Conservation (phyloP, 2,113 vertebrate species). For the Anarhynchus alexandrinus region DNA sequence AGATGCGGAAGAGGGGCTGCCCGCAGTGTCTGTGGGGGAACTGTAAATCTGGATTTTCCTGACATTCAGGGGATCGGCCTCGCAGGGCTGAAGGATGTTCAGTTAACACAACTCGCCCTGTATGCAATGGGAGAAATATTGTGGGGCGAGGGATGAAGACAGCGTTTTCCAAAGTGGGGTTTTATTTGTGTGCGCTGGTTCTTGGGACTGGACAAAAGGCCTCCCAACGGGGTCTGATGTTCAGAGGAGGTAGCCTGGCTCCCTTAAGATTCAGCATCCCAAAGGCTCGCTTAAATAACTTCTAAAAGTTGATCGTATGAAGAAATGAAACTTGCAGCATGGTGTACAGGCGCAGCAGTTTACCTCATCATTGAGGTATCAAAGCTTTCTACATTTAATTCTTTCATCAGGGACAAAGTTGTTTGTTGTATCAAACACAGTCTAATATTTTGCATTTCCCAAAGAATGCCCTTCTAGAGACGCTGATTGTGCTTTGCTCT, state of each 20-base stretch:
- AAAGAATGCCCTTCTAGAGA: not conserved
- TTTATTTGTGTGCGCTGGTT: accelerated
- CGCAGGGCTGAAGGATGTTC: accelerated
- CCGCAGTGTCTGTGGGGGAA: not conserved
- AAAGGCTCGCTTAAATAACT: not conserved
- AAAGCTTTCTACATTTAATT: not conserved
- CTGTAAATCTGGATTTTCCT: not conserved
- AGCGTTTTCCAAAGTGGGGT: accelerated
- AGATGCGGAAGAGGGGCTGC: constrained; percentile 4
- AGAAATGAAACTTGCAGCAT: not conserved
- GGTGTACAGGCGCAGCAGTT: not conserved
- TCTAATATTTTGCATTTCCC: not conserved
- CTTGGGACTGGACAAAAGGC: not conserved
- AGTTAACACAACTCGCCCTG: not conserved
- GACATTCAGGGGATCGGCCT: not conserved
- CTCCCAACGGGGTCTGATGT: not conserved
- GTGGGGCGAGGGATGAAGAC: accelerated
- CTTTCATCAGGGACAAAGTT: not conserved
- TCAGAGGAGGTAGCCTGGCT: not conserved
- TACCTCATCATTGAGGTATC: not conserved
- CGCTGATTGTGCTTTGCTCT: not conserved
- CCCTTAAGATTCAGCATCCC: not conserved
- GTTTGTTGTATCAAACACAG: not conserved
- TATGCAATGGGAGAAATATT: not conserved
- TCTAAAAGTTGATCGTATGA: not conserved